Conservation (phyloP, 2,888 invertebrate species). For the Endomychus coccineus region DNA sequence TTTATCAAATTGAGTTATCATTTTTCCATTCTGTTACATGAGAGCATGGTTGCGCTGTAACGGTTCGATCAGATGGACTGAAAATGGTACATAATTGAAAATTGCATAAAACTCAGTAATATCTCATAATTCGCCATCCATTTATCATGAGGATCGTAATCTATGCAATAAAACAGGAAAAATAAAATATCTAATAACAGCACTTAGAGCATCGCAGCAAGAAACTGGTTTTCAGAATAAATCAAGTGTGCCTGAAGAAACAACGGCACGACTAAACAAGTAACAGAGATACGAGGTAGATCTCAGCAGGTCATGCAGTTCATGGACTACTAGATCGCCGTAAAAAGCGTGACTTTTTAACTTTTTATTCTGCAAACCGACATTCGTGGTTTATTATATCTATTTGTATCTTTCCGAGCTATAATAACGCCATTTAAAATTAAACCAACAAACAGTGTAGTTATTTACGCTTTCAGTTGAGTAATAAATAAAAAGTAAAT, state of each 20-base stretch:
- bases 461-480: too few relatives aligned
- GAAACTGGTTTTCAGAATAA: slow-evolving; percentile 39
- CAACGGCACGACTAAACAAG: slow-evolving; percentile 37
- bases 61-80: too few relatives aligned
- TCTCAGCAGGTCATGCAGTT: slow-evolving; percentile 42
- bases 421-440: slow-evolving; percentile 16
- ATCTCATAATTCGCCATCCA: slow-evolving; percentile 19
- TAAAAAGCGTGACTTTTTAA: slow-evolving; percentile 17
- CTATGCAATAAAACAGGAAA: slow-evolving; percentile 33
- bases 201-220: slow-evolving; percentile 30
- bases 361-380: slow-evolving; percentile 15
- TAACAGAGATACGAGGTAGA: slow-evolving; percentile 34
- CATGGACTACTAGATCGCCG: slow-evolving; percentile 42
- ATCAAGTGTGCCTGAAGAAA: slow-evolving; percentile 38
- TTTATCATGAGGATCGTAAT: slow-evolving; percentile 29
- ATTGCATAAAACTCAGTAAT: slow-evolving; percentile 21
- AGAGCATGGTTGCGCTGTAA: too few relatives aligned
- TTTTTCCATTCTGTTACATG: too few relatives aligned
- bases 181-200: slow-evolving; percentile 37
- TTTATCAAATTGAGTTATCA: too few relatives aligned
- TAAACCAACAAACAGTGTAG: too few relatives aligned
- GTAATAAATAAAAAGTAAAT: too few relatives aligned
- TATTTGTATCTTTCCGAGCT: slow-evolving; percentile 16
- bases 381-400: slow-evolving; percentile 18
- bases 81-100: slow-evolving; percentile 20